Evolutionary conservation across 1,140 invertebrate species (phyloP).

Genomic region (Eupeodes corollae): DNA sequence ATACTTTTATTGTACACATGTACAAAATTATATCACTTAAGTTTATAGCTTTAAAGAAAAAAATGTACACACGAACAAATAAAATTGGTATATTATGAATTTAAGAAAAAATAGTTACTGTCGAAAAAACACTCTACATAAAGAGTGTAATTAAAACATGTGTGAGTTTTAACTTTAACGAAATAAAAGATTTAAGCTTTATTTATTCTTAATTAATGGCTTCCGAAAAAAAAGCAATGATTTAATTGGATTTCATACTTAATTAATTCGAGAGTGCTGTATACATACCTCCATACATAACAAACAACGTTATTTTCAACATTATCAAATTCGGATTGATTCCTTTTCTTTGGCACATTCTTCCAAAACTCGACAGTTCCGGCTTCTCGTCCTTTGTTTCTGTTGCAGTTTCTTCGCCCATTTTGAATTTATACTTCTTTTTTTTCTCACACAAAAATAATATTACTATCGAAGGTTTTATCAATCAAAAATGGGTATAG

Average conservation of each 20-base stretch:
- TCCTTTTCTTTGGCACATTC: constrained; percentile 31
- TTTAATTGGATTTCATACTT: too few species aligned
- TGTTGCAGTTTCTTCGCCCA: constrained; percentile 5
- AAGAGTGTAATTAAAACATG: too few species aligned
- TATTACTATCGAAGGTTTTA: background rate
- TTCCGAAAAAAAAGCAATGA: background rate
- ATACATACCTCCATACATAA: constrained; percentile 61
- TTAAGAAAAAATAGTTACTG: too few species aligned
- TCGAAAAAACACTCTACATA: too few species aligned
- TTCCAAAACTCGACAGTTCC: constrained; percentile 26
- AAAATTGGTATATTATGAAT: too few species aligned
- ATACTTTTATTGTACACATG: too few species aligned
- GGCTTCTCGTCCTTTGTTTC: constrained; percentile 18
- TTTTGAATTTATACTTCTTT: background rate
- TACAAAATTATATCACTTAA: too few species aligned
- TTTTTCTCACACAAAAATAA: background rate
- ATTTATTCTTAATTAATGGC: constrained; percentile 11
- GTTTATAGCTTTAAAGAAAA: too few species aligned
- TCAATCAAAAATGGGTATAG: too few species aligned
- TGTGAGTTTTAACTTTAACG: too few species aligned
- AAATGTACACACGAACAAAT: too few species aligned
- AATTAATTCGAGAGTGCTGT: too few species aligned
- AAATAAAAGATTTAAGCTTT: background rate
- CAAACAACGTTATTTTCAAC: constrained; percentile 67
- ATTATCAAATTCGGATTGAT: constrained; percentile 63